Evolutionary conservation across 1,140 invertebrate species (phyloP).

Genomic region (Hypsibius dujardini): DNA sequence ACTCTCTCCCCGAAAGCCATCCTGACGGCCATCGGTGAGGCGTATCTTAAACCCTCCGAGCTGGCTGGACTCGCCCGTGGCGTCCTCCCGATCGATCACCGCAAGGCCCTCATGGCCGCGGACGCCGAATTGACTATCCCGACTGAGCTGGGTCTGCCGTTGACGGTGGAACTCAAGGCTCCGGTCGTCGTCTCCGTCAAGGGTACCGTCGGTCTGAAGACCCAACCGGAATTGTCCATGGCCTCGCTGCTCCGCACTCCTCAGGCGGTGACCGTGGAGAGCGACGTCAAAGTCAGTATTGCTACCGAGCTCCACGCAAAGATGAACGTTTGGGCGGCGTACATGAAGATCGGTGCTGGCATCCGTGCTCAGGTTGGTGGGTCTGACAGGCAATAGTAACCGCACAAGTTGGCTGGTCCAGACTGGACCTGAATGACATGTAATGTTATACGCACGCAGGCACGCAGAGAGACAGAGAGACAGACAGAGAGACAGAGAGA

Average conservation of each 20-base stretch:
- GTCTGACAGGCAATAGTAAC: too few relatives aligned
- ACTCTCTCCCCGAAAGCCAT: constrained; percentile 6
- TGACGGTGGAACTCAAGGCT: background rate
- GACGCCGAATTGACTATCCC: constrained; percentile 13
- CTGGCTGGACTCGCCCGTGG: background rate
- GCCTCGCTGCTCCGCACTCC: background rate
- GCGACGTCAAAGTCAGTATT: background rate
- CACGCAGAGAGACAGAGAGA: too few relatives aligned
- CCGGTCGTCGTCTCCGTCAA: constrained; percentile 12
- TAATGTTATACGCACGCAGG: too few relatives aligned
- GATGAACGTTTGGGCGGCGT: background rate
- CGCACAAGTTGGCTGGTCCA: too few relatives aligned
- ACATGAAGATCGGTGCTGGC: background rate
- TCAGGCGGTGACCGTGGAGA: background rate
- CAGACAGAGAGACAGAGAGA: too few relatives aligned
- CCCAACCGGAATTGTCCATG: background rate
- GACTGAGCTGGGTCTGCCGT: constrained; percentile 1
- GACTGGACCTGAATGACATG: too few relatives aligned
- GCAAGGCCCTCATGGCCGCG: constrained; percentile 13
- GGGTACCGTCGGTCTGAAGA: background rate
- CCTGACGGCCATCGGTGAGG: background rate
- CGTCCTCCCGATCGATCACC: constrained; percentile 2
- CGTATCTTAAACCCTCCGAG: background rate
- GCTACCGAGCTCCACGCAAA: background rate
- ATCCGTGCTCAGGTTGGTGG: background rate